Base-by-base conservation (phyloP, 1,140 invertebrate species). In the Eubasilissa regina region DNA sequence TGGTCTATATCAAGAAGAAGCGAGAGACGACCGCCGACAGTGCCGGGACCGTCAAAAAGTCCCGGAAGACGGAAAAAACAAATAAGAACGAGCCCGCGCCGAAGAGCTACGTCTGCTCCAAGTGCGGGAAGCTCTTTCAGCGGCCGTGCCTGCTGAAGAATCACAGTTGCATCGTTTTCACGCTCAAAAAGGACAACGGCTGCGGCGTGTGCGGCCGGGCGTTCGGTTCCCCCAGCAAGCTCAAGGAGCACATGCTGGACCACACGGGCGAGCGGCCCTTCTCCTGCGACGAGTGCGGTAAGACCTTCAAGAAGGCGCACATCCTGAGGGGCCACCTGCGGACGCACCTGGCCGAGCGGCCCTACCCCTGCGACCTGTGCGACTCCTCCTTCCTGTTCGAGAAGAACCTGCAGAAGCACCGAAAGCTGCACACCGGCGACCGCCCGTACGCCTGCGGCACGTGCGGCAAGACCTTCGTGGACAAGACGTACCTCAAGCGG, bases 251-350 rank as follows among this genome's bases (percentile, higher is more conserved):
- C 56, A 75, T 75, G 74, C 15, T 60, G 15, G 58, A 62, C 17
- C 85, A 86, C 72, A 90, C 89, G 0, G 89, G 90, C 4, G 88
- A 91, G 78, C 89, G 90, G 55, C 91, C 92, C 1, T 91, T 90
- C 83, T 84, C 83, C 1, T 92, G 92, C 75, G 92, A 94, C 75
- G 66, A 78, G 17, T 78, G 77, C 25, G 51, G 77, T 0, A 44
- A 72, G 12, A 80, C 19, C 83, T 84, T 79, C 51, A 80, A 51
- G 53, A 80, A 62, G 17, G 76, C 62, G 15, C 66, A 72, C 44
- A 74, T 78, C 64, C 53, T 84, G 11, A 75, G 77, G 48, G 75
- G 77, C 17, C 85, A 86, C 66, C 72, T 62, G 56, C 64, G 77
- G 25, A 82, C 81, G 7, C 85, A 86, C 77, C 83, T 78, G 45